Conservation (phyloP, 1,140 invertebrate species). For the Hypothenemus hampei region DNA sequence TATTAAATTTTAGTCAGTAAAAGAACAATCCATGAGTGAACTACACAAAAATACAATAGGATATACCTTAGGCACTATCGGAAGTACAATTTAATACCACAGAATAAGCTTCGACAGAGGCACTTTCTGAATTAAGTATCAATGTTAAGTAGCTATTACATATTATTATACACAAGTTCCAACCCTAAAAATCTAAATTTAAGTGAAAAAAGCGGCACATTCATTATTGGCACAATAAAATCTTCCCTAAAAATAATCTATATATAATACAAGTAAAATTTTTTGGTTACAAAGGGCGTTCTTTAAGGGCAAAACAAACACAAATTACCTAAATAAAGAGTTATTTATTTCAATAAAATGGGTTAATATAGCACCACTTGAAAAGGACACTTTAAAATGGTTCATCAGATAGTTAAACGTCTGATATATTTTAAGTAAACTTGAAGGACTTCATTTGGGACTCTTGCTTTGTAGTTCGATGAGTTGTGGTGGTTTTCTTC, state of each 20-base stretch:
- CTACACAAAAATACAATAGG: not conserved
- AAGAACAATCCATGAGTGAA: constrained; percentile 15
- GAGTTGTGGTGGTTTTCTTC: constrained; percentile 51
- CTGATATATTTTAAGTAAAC: constrained; percentile 40
- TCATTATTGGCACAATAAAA: constrained; percentile 27
- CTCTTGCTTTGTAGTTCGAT: constrained; percentile 48
- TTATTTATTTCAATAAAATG: not conserved
- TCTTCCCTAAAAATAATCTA: constrained; percentile 16
- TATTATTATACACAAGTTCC: too few species aligned
- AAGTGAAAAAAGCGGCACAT: constrained; percentile 12
- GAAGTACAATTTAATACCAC: constrained; percentile 18
- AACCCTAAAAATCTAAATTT: constrained; percentile 7
- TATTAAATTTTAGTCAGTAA: constrained; percentile 4
- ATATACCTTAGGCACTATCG: constrained; percentile 8
- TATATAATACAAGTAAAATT: not conserved
- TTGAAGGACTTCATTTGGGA: constrained; percentile 49
- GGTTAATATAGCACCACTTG: constrained; percentile 16
- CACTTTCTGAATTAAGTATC: constrained; percentile 5
- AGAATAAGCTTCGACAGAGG: constrained; percentile 19
- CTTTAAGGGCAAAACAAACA: too few species aligned
- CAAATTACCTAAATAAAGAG: not conserved
- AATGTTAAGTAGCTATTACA: constrained; percentile 11
- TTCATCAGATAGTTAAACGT: too few species aligned
- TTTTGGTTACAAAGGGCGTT: constrained; percentile 23
- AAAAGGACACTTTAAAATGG: constrained; percentile 21